phyloP scores from a whole-genome alignment of 2,888 invertebrate genomes.

The Aleiodes testaceus region DNA sequence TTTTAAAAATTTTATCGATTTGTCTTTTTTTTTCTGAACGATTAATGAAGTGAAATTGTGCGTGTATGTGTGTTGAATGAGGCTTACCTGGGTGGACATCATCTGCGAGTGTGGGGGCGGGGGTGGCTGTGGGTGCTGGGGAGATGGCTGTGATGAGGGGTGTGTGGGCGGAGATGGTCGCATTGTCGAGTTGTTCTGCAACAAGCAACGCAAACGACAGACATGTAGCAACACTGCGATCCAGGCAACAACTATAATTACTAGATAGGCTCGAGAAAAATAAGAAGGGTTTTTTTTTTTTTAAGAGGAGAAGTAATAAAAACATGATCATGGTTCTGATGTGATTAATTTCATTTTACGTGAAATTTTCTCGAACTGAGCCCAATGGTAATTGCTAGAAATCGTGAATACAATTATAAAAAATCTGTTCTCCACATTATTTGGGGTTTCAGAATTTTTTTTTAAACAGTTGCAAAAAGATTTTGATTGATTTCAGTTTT shows the following conservation, averaged over 20 bases:
- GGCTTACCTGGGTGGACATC: slow-evolving; percentile 83
- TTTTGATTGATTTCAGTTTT: too few species aligned
- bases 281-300: too few species aligned
- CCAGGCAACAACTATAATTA: slow-evolving; percentile 68
- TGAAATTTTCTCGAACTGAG: neutral
- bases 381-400: neutral
- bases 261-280: slow-evolving; percentile 61
- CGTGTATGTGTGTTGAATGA: slow-evolving; percentile 62
- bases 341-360: slow-evolving; percentile 23
- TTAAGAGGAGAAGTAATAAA: slow-evolving; percentile 32
- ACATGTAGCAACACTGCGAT: slow-evolving; percentile 73
- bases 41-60: slow-evolving; percentile 50
- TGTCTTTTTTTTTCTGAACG: neutral
- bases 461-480: too few species aligned
- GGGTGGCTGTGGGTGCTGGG: slow-evolving; percentile 83
- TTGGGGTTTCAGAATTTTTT: too few species aligned
- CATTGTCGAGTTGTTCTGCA: slow-evolving; percentile 83
- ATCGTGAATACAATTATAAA: neutral
- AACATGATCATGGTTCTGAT: slow-evolving; percentile 40
- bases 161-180: slow-evolving; percentile 89
- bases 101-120: slow-evolving; percentile 88
- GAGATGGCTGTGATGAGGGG: slow-evolving; percentile 94
- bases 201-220: slow-evolving; percentile 74
- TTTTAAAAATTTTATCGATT: slow-evolving; percentile 6
- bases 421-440: neutral